Base-by-base conservation (phyloP, 2,113 vertebrate genomes). In the Mystacornis crossleyi region DNA sequence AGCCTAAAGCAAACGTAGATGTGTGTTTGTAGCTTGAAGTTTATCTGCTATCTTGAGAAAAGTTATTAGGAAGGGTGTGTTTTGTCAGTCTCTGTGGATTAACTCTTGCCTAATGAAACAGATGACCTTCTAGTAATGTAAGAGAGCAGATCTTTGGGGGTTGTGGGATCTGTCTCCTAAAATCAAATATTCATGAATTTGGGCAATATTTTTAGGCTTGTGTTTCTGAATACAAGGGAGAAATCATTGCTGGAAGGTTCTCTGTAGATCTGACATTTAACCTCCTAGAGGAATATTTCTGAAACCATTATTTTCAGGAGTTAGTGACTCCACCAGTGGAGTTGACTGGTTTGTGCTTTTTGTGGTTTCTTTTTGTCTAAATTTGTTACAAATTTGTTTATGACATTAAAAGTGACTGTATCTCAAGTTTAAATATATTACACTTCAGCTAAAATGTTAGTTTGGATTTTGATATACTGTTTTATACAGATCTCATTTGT, bases 311-410 rank as follows among this genome's bases (percentile, higher is more conserved):
- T 40, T 6, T 29, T 87, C 24, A 51, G 26, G 38, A 69, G 3
- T 42, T 38, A 25, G 14, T 74, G 19, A 38, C n/a, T 55, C 14
- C 18, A 34, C 3, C 29, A 45, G 2, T 50, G 16, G 15, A 77
- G 10, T 12, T 4, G 0, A 18, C 9, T 45, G 14, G 4, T 20
- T 78, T 65, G 6, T 36, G 2, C n/a, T 9, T 18, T 29, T 29
- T 2, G 28, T 21, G 45, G 4, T 31, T 45, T 33, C 40, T 53
- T 8, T 54, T 18, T 14, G 3, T 3, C 17, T 47, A 9, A 42
- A 31, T 60, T 61, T 60, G 1, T 55, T 72, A 23, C 7, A 58
- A 4, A 24, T 54, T 64, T 57, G 0, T 73, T 90, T 69, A 48
- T 81, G 33, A 38, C 4, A 10, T 9, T 57, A 0, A 36, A 38